Evolutionary conservation across 2,113 vertebrate genomes (phyloP), one percentile per base, ranked within the genome.

Genomic region (Papio anubis): DNA sequence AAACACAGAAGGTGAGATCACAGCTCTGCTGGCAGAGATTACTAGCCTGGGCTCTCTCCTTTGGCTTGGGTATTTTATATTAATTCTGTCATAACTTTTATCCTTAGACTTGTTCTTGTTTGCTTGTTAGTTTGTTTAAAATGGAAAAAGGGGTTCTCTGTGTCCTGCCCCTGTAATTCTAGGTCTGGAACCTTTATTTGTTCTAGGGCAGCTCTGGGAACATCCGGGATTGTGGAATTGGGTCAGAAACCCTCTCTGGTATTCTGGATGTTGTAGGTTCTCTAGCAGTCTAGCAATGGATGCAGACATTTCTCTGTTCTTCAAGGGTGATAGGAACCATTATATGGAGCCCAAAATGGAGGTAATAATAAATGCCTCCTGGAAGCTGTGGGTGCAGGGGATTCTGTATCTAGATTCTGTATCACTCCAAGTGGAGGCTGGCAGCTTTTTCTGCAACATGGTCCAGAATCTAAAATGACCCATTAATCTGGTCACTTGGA

Each of bases 1-100:
- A 85, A 76, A 66, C 78, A 43, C 25, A 48, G 82, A 88, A 68
- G 32, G 43, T 76, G 90, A 93, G 96, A 94, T 97, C 91, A 94
- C 64, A 14, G 30, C 97, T 98, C 98, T 98, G 98, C 97, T 38
- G 98, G 97, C 98, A 97, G 98, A 97, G 98, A 86, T 50, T 23
- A 57, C 66, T 38, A 79, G 79, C 96, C 85, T 75, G 87, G 76
- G 73, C 45, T 75, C 35, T 40, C 55, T 90, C 75, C 61, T 89
- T 93, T 40, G 90, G 93, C 95, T 79, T 95, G 52, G 86, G 81
- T 82, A 35, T 96, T 87, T 88, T 50, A 23, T 86, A 76, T 93
- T 96, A 43, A 88, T 91, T 57, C 72, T 50, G 52, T 93, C 25
- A 9, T 90, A 82, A 86, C 52, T 82, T 94, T 88, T 91, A 75